Percentiles rank a stretch among this genome's conserved stretches.
Conservation (phyloP, 2,113 vertebrate species). For the Odobenus rosmarus region DNA sequence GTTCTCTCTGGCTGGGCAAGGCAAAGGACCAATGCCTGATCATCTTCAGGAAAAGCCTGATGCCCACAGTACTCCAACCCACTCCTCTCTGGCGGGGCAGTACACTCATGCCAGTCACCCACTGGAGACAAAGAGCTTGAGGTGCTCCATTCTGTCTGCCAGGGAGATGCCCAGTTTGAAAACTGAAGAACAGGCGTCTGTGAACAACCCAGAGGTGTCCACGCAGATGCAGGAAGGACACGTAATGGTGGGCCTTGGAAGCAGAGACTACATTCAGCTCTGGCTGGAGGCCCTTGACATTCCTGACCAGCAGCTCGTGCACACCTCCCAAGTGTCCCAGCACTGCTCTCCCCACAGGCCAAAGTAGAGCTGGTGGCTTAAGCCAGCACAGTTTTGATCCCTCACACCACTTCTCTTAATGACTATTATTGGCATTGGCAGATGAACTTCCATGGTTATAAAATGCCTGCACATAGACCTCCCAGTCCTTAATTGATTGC, state of each 20-base stretch:
- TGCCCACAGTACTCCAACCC: not conserved
- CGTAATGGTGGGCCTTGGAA: fast-evolving
- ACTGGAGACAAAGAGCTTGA: not conserved
- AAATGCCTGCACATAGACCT: not conserved
- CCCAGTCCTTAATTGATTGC: not conserved
- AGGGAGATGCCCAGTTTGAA: not conserved
- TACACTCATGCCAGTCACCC: not conserved
- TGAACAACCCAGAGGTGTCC: not conserved
- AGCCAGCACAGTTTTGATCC: not conserved
- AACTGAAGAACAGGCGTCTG: not conserved
- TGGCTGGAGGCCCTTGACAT: not conserved
- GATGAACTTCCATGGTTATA: not conserved
- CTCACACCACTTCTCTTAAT: not conserved
- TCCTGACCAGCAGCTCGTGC: not conserved
- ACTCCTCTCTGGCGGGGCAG: not conserved
- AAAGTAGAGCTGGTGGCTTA: not conserved
- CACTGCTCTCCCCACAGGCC: not conserved
- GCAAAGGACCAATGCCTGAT: not conserved
- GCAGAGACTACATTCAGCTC: not conserved
- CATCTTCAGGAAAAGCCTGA: not conserved
- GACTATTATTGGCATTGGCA: not conserved
- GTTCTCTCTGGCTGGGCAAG: not conserved
- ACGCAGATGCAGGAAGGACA: not conserved
- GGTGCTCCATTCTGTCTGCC: fast-evolving
- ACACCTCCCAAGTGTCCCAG: not conserved